Evolutionary conservation across 2,113 vertebrate genomes (phyloP).

Genomic region (Hydropotes inermis): DNA sequence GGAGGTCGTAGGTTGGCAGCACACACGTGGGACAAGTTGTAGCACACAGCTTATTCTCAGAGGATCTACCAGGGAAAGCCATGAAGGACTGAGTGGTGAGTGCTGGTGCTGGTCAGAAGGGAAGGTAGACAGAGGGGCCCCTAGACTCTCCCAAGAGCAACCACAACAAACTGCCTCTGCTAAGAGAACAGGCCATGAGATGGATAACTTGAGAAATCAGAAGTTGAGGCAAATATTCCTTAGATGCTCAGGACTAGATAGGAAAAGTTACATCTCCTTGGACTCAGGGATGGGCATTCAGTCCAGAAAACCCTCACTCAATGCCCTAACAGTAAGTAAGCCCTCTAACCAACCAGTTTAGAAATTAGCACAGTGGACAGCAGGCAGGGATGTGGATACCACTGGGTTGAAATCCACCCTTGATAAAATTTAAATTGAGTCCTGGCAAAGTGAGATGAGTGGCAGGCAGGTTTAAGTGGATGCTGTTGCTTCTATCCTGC

Average conservation of each 20-base stretch:
- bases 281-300: not conserved
- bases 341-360: not conserved
- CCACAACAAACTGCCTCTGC: not conserved
- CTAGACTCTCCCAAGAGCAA: not conserved
- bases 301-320: not conserved
- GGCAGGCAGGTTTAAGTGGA: not conserved
- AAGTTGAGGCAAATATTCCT: not conserved
- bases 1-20: fast-evolving
- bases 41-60: not conserved
- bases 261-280: not conserved
- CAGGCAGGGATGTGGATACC: not conserved
- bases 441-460: not conserved
- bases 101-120: no score
- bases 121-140: not conserved
- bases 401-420: not conserved
- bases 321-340: not conserved
- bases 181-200: not conserved
- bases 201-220: not conserved
- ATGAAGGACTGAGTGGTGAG: not conserved
- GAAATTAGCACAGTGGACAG: not conserved
- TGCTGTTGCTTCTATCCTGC: not conserved
- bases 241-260: not conserved
- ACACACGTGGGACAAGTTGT: not conserved
- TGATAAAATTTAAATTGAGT: not conserved
- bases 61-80: not conserved